Base-by-base conservation (phyloP, 2,888 invertebrate species). In the Harpalus rubripes region DNA sequence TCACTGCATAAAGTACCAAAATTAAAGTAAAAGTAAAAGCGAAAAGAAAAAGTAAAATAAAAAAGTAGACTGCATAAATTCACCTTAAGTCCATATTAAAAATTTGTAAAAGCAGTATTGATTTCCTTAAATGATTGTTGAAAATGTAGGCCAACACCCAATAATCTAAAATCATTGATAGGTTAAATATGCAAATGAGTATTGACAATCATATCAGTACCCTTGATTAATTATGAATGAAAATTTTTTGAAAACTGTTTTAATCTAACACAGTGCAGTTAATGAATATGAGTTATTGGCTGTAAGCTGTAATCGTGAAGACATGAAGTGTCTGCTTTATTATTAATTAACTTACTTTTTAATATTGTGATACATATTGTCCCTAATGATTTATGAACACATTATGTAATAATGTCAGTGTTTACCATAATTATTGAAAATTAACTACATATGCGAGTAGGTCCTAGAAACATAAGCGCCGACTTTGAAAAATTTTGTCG, bases 181-280 rank as follows among this genome's bases (percentile, higher is more conserved):
- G 65, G 15, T 65, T 65, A 65, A 65, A 65, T 65, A 65, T 32
- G 65, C 65, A 65, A 65, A 65, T 65, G 65, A 65, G 65, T 65
- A 65, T 65, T 65, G 65, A 65, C 65, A 65, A 65, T 65, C 65
- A 15, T 32, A 65, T 65, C 65, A 65, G 65, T 39, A 18, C 12
- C 15, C 12, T 65, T 65, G 65, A 39, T 65, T 65, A 65, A 65
- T 65, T 26, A 65, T 65, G 39, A 32, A 65, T 39, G 65, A 65
- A 26, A 32, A 65, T 32, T 8, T 65, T 63, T 39, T 65, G 65
- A 39, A 65, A 32, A 26, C 39, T 65, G n/a, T n/a, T n/a, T 65
- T 39, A 65, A 65, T 39, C 65, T 65, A 65, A 32, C 8, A 12
- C 15, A 39, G 65, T 65, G 65, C 65, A 65, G 15, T 32, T 65